These are phyloP conservation scores for Macrophya annulata DNA, from an alignment of 2,888 invertebrate species.

Conservation along the genomic window DNA sequence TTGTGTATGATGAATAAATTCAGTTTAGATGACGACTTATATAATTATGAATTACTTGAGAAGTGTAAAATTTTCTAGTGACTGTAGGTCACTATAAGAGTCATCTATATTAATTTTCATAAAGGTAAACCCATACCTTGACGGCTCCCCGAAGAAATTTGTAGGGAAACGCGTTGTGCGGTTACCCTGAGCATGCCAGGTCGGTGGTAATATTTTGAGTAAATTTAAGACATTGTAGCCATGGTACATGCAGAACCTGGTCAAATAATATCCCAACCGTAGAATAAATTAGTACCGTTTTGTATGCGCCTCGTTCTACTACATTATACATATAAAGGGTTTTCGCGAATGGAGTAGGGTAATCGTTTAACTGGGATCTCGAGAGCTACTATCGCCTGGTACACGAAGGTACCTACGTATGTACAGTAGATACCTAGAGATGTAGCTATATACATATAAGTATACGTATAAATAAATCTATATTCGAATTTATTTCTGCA, in stretches of 20 bases:
- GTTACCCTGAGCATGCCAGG: not conserved
- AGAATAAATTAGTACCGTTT: slow-evolving; percentile 37
- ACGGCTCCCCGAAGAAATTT: slow-evolving; percentile 31
- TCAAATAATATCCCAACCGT: slow-evolving; percentile 36
- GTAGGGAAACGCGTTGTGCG: not conserved
- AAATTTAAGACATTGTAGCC: slow-evolving; percentile 10
- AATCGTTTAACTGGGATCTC: slow-evolving; percentile 13
- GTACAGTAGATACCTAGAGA: not conserved
- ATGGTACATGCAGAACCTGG: slow-evolving; percentile 10
- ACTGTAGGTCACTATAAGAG: not conserved
- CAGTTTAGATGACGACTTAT: not conserved
- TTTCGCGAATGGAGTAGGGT: not conserved
- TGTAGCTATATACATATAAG: too few relatives aligned
- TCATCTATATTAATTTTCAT: slow-evolving; percentile 15
- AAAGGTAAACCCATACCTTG: not conserved
- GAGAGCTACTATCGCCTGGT: not conserved
- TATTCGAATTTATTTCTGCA: not conserved
- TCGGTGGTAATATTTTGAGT: not conserved
- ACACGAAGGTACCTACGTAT: slow-evolving; percentile 15
- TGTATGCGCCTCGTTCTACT: slow-evolving; percentile 17
- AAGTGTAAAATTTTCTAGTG: not conserved
- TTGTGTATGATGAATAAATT: not conserved
- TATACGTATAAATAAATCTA: slow-evolving; percentile 6
- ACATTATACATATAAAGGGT: not conserved
- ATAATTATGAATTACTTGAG: not conserved